Base-by-base conservation (phyloP, 1,140 invertebrate genomes). In the Proctacanthus coquilletti region DNA sequence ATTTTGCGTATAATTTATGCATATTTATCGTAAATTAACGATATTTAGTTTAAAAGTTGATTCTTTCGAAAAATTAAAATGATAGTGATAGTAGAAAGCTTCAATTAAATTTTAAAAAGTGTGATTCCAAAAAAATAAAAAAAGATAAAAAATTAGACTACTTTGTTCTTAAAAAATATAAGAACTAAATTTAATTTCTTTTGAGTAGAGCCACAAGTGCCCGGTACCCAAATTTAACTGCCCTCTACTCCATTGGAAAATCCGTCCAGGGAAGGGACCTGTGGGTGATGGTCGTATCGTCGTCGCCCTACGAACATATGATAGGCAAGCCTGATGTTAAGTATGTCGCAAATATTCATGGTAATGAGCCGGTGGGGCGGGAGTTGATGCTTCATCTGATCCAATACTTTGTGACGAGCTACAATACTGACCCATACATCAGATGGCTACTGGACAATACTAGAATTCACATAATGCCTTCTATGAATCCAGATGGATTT, bases 261-360 rank as follows among this genome's bases (percentile, higher is more conserved):
- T 89, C 86, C 34, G 84, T 89, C 2, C 80, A 92, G 75, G 84
- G 84, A 42, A 73, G 86, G 20, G 86, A 94, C 51, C 70, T 96
- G 11, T 95, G 89, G 89, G 89, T 94, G 18, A 79, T 95, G 75
- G 85, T 94, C 32, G 82, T 96, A 13, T 86, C 87, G 0, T 76
- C 78, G 25, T 89, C 78, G 27, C 88, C 79, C 1, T 82, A 82
- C 58, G 85, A 85, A 59, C 88, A 88, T 60, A 86, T 85, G 76
- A 76, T 93, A 42, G 80, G 85, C 23, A 87, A 87, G 51, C 87
- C 87, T 3, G 84, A 92, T 53, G 84, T 92, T 2, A 91, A 92
- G 60, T 89, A 88, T 52, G 79, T 92, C 9, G 86, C 79, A 30
- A 91, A 91, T 56, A 91, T 92, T 61, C 86, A 92, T 53, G 86